These are phyloP conservation scores for Scylla paramamosain DNA, from an alignment of 1,140 invertebrate species.

Conservation along the genomic window DNA sequence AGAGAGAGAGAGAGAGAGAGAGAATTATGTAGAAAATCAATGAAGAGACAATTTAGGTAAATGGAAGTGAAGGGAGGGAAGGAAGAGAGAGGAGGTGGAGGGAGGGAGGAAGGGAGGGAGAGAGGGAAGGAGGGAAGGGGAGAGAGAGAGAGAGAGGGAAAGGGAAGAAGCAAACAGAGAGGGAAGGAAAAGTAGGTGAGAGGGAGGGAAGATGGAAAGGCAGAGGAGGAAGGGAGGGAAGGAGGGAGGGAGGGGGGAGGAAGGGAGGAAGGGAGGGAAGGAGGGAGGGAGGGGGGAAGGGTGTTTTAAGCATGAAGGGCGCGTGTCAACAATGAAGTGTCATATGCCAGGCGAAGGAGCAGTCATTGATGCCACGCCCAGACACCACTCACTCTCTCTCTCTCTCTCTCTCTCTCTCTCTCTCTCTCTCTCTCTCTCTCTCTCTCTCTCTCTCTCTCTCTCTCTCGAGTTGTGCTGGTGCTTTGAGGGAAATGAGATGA, in stretches of 20 bases:
- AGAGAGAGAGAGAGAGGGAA: too few relatives aligned
- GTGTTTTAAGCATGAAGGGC: slow-evolving; percentile 1
- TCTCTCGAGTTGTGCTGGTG: too few relatives aligned
- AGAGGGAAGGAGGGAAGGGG: not conserved
- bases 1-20: not conserved
- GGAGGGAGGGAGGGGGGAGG: not conserved
- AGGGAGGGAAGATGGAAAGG: not conserved
- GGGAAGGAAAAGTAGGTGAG: not conserved
- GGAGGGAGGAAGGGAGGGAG: not conserved
- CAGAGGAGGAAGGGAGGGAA: not conserved
- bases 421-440: too few relatives aligned
- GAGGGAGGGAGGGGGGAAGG: not conserved
- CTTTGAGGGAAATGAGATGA: too few relatives aligned
- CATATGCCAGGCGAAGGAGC: not conserved
- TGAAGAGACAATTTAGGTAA: slow-evolving; percentile 14
- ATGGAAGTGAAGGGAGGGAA: not conserved
- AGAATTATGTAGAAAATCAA: slow-evolving; percentile 25
- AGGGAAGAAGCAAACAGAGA: not conserved
- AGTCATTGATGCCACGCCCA: slow-evolving; percentile 11
- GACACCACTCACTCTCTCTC: not conserved
- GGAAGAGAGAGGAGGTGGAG: not conserved
- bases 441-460: too few relatives aligned
- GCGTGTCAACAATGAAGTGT: not conserved
- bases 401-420: too few relatives aligned
- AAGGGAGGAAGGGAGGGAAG: too few relatives aligned